These are phyloP conservation scores for Cerastis leucographa DNA, from an alignment of 2,888 invertebrate genomes.

Conservation along the genomic window DNA sequence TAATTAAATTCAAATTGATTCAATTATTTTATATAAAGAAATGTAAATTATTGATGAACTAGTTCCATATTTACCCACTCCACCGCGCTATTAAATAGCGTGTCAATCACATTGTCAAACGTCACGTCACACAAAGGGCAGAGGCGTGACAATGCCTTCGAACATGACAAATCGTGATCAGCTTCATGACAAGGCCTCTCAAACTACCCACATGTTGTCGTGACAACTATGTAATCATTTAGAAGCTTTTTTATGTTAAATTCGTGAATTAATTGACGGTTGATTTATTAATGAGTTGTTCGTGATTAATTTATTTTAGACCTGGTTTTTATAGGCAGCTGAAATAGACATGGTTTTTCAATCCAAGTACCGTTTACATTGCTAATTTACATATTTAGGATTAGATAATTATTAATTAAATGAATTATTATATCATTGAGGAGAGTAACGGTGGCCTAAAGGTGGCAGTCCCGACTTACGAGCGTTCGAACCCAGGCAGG, in stretches of 20 bases:
- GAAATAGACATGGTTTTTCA: neutral
- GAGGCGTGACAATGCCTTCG: slow-evolving; percentile 62
- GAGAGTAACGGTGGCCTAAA: too few relatives aligned
- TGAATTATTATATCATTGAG: neutral
- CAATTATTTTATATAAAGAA: too few relatives aligned
- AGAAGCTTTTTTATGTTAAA: slow-evolving; percentile 43
- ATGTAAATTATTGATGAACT: too few relatives aligned
- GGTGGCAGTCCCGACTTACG: too few relatives aligned
- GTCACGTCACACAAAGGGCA: slow-evolving; percentile 55
- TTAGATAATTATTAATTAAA: neutral
- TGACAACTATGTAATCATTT: slow-evolving; percentile 53
- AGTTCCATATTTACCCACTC: slow-evolving; percentile 22
- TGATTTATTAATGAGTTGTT: slow-evolving; percentile 15
- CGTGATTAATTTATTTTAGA: slow-evolving; percentile 17
- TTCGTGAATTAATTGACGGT: slow-evolving; percentile 47
- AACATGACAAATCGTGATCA: slow-evolving; percentile 67
- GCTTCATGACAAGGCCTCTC: slow-evolving; percentile 58
- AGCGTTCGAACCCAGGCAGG: too few relatives aligned
- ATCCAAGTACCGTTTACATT: neutral
- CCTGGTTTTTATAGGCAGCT: neutral
- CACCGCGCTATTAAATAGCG: slow-evolving; percentile 44
- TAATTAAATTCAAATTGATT: too few relatives aligned
- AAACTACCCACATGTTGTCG: slow-evolving; percentile 56
- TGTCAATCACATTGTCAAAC: slow-evolving; percentile 64
- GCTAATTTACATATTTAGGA: neutral